Conservation (phyloP, 64 coral and sea anemone genomes). For the Catalaphyllia jardinei region DNA sequence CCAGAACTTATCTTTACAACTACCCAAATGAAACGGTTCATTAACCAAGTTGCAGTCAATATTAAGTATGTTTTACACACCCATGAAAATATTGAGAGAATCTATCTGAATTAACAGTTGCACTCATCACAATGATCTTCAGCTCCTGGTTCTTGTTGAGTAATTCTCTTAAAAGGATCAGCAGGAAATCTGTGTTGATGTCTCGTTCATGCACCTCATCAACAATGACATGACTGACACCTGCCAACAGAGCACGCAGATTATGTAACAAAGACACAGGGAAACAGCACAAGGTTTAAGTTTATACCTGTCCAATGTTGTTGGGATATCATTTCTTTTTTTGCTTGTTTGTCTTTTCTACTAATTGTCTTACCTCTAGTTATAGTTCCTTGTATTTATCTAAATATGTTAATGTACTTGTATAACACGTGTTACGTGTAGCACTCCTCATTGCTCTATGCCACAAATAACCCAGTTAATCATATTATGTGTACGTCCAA, state of each 20-base stretch:
- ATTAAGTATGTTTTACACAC: slow-evolving; percentile 21
- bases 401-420: too few relatives aligned
- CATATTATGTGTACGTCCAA: too few relatives aligned
- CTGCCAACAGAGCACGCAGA: not conserved
- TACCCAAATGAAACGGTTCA: too few relatives aligned
- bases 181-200: slow-evolving; percentile 88
- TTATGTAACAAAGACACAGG: not conserved
- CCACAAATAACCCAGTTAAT: too few relatives aligned
- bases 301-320: too few relatives aligned
- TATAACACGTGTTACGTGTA: too few relatives aligned
- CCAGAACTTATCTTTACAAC: too few relatives aligned
- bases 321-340: too few relatives aligned
- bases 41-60: not conserved
- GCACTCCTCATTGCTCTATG: too few relatives aligned
- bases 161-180: slow-evolving; percentile 73
- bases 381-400: too few relatives aligned
- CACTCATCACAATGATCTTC: slow-evolving; percentile 85
- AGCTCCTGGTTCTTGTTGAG: slow-evolving; percentile 30
- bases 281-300: not conserved
- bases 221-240: slow-evolving; percentile 91
- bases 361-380: too few relatives aligned
- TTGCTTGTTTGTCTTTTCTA: too few relatives aligned
- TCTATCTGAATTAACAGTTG: slow-evolving; percentile 78
- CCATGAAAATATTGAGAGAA: slow-evolving; percentile 84
- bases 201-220: slow-evolving; percentile 91